These are phyloP conservation scores for Panurus biarmicus DNA, from an alignment of 2,113 vertebrate species.

Conservation along the genomic window DNA sequence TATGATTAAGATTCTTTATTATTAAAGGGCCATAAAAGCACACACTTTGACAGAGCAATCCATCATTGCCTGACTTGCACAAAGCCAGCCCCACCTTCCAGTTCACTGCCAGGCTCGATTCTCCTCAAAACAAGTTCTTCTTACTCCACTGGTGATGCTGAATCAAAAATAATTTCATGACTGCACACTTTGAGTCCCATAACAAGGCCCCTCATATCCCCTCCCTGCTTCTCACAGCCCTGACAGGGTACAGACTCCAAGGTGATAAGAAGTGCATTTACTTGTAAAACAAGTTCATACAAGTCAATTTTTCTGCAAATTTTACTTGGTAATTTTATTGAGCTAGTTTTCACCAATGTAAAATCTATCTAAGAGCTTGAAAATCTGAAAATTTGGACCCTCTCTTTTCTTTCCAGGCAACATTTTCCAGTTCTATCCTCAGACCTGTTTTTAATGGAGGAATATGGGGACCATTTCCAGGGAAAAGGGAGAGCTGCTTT, in stretches of 20 bases:
- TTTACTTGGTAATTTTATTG: background rate
- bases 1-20: background rate
- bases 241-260: background rate
- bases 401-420: background rate
- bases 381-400: background rate
- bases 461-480: background rate
- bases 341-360: background rate
- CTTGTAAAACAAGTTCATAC: background rate
- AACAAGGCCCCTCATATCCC: background rate
- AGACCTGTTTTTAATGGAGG: background rate
- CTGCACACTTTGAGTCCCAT: background rate
- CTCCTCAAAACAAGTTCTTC: background rate
- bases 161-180: background rate
- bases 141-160: background rate
- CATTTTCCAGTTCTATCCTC: background rate
- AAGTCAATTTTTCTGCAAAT: background rate
- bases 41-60: background rate
- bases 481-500: background rate
- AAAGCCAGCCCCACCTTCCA: constrained; percentile 7
- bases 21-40: background rate
- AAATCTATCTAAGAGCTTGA: background rate
- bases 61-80: background rate
- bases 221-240: background rate
- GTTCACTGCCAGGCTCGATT: background rate
- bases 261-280: background rate